Base-by-base conservation (phyloP, 2,888 invertebrate species). In the Leucania comma region DNA sequence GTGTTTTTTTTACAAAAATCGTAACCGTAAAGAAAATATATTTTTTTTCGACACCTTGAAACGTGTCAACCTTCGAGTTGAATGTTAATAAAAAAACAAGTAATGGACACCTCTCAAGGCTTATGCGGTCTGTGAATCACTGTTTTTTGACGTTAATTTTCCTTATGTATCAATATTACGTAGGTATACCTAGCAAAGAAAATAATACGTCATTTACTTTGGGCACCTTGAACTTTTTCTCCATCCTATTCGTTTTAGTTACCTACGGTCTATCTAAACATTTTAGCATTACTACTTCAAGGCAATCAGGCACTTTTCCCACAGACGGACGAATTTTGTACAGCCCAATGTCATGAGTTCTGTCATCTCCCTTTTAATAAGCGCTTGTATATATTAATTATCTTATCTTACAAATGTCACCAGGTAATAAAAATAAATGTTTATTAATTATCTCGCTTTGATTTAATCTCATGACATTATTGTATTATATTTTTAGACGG, bases 61-160 rank as follows among this genome's bases (percentile, higher is more conserved):
- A 63, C 68, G 75, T 72, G 72, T 68, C 72, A 81, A 78, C 84
- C 83, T 83, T 81, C 72, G 35, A 72, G 64, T 59, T 71, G 26
- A 66, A 72, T 73, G 46, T 53, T 32, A 62, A 82, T 70, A 82
- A 84, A 85, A 48, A 42, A 83, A n/a, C n/a, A 83, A 74, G 9
- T 63, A 73, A 85, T 77, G 48, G 72, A 48, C 58, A 53, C 17
- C 61, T 68, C 24, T 58, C 81, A 83, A 85, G 83, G 83, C 26
- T 72, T 72, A 12, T 67, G 68, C 74, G 80, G 71, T 72, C 56
- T 58, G 64, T 82, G 75, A 80, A 72, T 80, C 68, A 69, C 48
- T 68, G 59, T 70, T 80, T 79, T 70, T 38, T 50, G 50, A 53
- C 8, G 48, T 63, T 74, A 72, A 17, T 66, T 72, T 72, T 58